Conservation (phyloP, 1,140 invertebrate genomes). For the Drosophila orena region DNA sequence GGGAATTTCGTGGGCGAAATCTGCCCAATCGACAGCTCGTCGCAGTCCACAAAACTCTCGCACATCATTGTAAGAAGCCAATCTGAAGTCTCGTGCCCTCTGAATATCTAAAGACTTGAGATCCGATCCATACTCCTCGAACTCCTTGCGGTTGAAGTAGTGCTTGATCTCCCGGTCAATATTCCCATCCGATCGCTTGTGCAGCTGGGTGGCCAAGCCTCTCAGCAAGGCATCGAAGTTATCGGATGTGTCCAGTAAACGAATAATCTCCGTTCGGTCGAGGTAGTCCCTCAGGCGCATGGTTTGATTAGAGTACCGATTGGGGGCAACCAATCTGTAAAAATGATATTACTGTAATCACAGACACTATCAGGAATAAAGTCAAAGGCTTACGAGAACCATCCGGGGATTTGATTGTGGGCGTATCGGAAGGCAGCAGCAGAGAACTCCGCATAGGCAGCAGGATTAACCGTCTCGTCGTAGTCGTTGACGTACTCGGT, state of each 20-base stretch:
- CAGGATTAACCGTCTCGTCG: conserved; percentile 90
- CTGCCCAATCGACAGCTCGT: conserved; percentile 89
- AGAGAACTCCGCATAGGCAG: conserved; percentile 92
- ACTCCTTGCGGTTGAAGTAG: conserved; percentile 89
- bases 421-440: conserved; percentile 94
- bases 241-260: conserved; percentile 86
- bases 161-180: conserved; percentile 92
- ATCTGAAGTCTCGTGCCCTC: conserved; percentile 94
- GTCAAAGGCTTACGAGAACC: conserved; percentile 88
- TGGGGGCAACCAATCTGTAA: conserved; percentile 88
- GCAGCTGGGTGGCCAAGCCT: conserved; percentile 89
- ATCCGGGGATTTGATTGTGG: conserved; percentile 92
- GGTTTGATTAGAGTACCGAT: conserved; percentile 86
- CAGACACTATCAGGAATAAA: neutral
- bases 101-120: conserved; percentile 94
- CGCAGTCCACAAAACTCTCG: conserved; percentile 91
- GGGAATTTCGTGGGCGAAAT: conserved; percentile 90
- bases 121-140: conserved; percentile 86
- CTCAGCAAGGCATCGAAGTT: conserved; percentile 90
- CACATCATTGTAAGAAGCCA: conserved; percentile 93
- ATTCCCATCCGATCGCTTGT: conserved; percentile 89
- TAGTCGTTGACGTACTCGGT: conserved; percentile 94
- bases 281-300: conserved; percentile 91
- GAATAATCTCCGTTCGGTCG: conserved; percentile 86
- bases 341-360: conserved; percentile 13